Base-by-base conservation (phyloP, 1,140 invertebrate species). In the Drosophila santomea region DNA sequence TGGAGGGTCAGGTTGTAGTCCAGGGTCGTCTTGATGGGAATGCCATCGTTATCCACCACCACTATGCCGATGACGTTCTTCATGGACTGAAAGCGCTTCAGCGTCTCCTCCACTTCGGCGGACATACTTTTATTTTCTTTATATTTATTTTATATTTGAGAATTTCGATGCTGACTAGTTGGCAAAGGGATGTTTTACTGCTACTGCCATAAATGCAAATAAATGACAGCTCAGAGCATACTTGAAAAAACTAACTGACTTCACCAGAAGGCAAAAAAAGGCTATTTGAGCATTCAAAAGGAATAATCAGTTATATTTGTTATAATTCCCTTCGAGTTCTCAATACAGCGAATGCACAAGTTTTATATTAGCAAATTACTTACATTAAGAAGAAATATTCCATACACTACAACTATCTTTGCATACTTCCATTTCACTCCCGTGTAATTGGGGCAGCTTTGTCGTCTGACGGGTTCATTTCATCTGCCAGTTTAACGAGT, bases 21-120 rank as follows among this genome's bases (percentile, higher is more conserved):
- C 68, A 97, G 80, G 1, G 96, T 96, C 10, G 95, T 95, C 84
- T 96, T 96, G 28, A 97, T 96, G 1, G 96, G 94, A 86, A 97
- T 96, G 12, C 96, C 96, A 93, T 97, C 96, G 77, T 97, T 96
- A 15, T 97, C 94, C 20, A 96, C 93, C 43, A 97, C 94, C 12
- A 88, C 8, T 1, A 96, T 94, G 14, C 96, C 96, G 41, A 94
- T 91, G 1, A 97, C 95, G 25, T 96, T 96, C 90, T 95, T 96
- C 59, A 96, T 94, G 14, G 91, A 76, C 55, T 94, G 93, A 36
- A 97, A 94, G 75, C 96, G 94, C 63, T 96, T 96, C 8, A 97
- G 92, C 2, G 95, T 95, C 90, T 97, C 96, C 92, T 97, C 96
- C 14, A 97, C 95, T 93, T 97, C 96, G 76, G 94, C 94, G 15